phyloP scores from a whole-genome alignment of 2,888 invertebrate species.

The Drosophila kambysellisi region DNA sequence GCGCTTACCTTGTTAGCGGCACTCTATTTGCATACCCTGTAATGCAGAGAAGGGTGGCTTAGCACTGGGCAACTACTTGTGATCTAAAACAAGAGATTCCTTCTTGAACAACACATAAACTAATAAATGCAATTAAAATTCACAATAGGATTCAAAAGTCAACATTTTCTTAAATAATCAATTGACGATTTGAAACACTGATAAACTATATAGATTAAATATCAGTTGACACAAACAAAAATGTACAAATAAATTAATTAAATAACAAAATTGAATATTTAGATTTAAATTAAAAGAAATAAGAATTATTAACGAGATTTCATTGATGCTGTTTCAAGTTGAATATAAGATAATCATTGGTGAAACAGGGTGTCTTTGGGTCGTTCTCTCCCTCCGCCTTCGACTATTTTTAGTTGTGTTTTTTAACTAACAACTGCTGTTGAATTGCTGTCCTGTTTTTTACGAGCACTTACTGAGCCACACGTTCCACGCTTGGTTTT shows the following conservation, averaged over 20 bases:
- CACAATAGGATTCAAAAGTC: background rate
- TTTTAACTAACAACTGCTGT: slow-evolving; percentile 3
- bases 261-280: background rate
- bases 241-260: background rate
- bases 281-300: background rate
- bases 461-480: slow-evolving; percentile 24
- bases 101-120: background rate
- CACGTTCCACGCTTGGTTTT: slow-evolving; percentile 7
- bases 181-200: background rate
- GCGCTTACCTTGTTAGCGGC: slow-evolving; percentile 3
- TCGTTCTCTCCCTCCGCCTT: too few species aligned
- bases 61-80: background rate
- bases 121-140: too few species aligned
- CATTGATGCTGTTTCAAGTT: background rate
- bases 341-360: background rate
- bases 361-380: background rate
- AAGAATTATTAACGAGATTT: background rate
- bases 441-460: slow-evolving; percentile 13
- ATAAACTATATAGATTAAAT: too few species aligned
- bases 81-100: background rate
- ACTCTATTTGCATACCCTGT: slow-evolving; percentile 35
- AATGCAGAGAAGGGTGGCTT: background rate
- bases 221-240: too few species aligned
- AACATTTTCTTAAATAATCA: background rate
- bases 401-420: background rate